Conservation (phyloP, 2,113 vertebrate genomes). For the Accipiter cooperii region DNA sequence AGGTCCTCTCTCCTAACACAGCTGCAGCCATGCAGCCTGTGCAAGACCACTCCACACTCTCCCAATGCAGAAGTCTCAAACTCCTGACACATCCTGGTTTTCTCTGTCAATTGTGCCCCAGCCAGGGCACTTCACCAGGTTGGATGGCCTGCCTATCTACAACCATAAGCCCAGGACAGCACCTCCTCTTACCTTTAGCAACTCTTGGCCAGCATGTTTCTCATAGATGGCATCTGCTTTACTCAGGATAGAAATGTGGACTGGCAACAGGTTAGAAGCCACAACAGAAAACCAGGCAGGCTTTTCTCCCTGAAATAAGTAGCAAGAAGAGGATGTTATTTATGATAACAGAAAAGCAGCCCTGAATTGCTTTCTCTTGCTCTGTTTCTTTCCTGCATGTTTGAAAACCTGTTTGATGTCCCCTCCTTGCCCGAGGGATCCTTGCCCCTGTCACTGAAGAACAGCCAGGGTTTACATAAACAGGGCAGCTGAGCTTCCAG, state of each 20-base stretch:
- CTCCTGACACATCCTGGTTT: not conserved
- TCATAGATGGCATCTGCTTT: slow-evolving; percentile 78
- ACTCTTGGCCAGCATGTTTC: slow-evolving; percentile 74
- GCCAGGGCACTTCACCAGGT: not conserved
- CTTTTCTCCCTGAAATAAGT: slow-evolving; percentile 74
- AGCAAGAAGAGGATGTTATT: not conserved
- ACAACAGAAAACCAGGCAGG: slow-evolving; percentile 89
- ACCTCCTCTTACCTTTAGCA: slow-evolving; percentile 79
- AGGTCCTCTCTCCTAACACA: not conserved
- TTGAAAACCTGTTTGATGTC: not conserved
- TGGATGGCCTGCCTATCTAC: not conserved
- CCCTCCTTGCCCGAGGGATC: fast-evolving
- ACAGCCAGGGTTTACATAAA: not conserved
- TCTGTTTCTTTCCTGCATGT: not conserved
- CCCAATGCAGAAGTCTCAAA: not conserved
- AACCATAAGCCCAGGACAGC: not conserved
- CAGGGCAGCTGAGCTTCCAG: not conserved
- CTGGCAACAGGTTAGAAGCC: slow-evolving; percentile 78
- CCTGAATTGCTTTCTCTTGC: not conserved
- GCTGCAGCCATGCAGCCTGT: not conserved
- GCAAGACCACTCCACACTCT: not conserved
- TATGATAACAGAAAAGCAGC: not conserved
- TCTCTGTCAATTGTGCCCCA: not conserved
- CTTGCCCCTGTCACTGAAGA: not conserved
- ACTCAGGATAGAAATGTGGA: slow-evolving; percentile 77